These are phyloP conservation scores for Falco columbarius DNA, from an alignment of 2,797 vertebrate genomes.

Conservation along the genomic window DNA sequence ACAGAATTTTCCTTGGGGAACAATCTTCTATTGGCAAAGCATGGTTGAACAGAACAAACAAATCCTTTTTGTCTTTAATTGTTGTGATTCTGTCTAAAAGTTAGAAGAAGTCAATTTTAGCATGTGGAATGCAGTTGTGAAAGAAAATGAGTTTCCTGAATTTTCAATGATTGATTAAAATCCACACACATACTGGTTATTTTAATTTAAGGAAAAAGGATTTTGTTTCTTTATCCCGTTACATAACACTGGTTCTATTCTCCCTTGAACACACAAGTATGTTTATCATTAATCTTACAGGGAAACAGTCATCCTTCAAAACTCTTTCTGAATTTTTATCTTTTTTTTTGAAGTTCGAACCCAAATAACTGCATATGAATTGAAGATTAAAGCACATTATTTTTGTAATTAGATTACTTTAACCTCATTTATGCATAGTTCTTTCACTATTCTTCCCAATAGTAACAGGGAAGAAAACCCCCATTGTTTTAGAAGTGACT, in stretches of 20 bases:
- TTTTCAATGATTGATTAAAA: constrained; percentile 6
- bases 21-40: not conserved
- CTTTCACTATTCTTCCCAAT: constrained; percentile 1
- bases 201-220: constrained; percentile 62
- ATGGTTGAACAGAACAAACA: not conserved
- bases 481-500: not conserved
- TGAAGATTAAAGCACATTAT: not conserved
- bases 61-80: not conserved
- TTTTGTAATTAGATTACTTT: constrained; percentile 25
- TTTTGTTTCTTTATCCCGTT: constrained; percentile 67
- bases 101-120: not conserved
- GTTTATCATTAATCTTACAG: constrained; percentile 69
- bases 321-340: not conserved
- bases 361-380: not conserved
- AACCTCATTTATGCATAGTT: not conserved
- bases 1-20: not conserved
- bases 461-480: not conserved
- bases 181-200: constrained; percentile 5
- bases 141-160: constrained; percentile 26
- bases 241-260: constrained; percentile 59
- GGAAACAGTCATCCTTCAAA: constrained; percentile 36
- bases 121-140: not conserved
- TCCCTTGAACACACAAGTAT: constrained; percentile 49
- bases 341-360: not conserved
- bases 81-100: not conserved